Percentiles rank a stretch among this genome's conserved stretches.
Conservation (phyloP, 92 coral and sea anemone species). For the Pocillopora meandrina region DNA sequence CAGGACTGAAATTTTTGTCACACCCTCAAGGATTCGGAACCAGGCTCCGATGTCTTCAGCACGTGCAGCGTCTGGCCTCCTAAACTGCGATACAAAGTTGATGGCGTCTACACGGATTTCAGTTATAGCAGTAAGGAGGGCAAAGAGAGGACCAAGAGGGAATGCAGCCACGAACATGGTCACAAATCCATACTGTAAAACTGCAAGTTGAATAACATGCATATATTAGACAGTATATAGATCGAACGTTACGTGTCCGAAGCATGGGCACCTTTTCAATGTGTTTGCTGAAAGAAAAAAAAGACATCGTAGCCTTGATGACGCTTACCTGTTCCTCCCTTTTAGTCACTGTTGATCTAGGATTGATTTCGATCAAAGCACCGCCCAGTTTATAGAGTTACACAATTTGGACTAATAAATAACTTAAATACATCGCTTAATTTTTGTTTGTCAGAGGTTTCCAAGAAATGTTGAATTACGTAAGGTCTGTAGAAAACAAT, state of each 20-base stretch:
- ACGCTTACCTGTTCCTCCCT: too few species aligned
- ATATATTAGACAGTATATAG: not conserved
- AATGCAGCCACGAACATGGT: constrained; percentile 97
- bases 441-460: too few species aligned
- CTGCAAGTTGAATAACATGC: constrained; percentile 30
- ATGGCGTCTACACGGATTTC: constrained; percentile 98
- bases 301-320: too few species aligned
- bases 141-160: constrained; percentile 94
- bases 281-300: too few species aligned
- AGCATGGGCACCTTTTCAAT: too few species aligned
- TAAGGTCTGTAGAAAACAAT: not conserved
- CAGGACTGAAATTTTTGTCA: constrained; percentile 75
- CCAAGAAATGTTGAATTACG: not conserved
- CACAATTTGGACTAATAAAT: too few species aligned
- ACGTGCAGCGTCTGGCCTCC: constrained; percentile 86
- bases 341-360: too few species aligned
- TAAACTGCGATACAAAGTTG: constrained; percentile 93
- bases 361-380: too few species aligned
- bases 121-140: constrained; percentile 75
- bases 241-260: too few species aligned
- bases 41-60: constrained; percentile 97
- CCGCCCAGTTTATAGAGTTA: too few species aligned
- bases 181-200: constrained; percentile 93
- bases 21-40: constrained; percentile 72
- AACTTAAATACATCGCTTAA: too few species aligned